Conservation (phyloP, 2,797 vertebrate genomes). For the Rhinogobio ventralis region DNA sequence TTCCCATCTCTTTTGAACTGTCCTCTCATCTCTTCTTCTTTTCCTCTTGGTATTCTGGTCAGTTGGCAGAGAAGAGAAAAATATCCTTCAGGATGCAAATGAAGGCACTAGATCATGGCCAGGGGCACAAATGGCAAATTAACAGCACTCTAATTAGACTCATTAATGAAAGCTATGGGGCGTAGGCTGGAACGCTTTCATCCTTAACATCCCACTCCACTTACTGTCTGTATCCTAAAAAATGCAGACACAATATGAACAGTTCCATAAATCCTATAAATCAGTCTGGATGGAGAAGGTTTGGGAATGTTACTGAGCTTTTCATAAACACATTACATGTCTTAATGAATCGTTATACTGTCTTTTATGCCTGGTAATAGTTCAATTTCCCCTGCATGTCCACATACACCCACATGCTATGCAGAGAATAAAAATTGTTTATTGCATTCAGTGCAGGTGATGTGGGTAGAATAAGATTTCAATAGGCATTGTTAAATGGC, state of each 20-base stretch:
- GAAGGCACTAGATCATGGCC: slow-evolving; percentile 60
- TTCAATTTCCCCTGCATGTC: slow-evolving; percentile 1
- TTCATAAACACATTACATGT: slow-evolving; percentile 22
- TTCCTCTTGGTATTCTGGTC: slow-evolving; percentile 54
- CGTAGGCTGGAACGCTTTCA: slow-evolving; percentile 57
- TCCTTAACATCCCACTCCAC: slow-evolving; percentile 53
- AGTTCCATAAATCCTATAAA: slow-evolving; percentile 27
- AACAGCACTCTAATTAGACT: slow-evolving; percentile 64
- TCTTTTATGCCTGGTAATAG: slow-evolving; percentile 11
- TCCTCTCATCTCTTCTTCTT: slow-evolving; percentile 22
- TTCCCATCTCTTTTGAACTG: slow-evolving; percentile 35
- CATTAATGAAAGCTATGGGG: slow-evolving; percentile 61
- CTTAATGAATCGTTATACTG: slow-evolving; percentile 19
- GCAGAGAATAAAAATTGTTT: slow-evolving; percentile 18
- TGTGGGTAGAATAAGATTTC: slow-evolving; percentile 35
- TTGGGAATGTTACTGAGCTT: slow-evolving; percentile 4
- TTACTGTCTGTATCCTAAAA: slow-evolving; percentile 27
- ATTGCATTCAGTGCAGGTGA: slow-evolving; percentile 5
- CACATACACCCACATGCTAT: slow-evolving; percentile 11
- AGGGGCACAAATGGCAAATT: slow-evolving; percentile 63
- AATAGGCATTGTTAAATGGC: slow-evolving; percentile 23
- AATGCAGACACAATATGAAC: slow-evolving; percentile 47
- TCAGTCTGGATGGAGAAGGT: slow-evolving; percentile 3
- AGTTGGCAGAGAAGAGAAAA: slow-evolving; percentile 36
- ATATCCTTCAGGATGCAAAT: slow-evolving; percentile 58